Evolutionary conservation across 2,113 vertebrate species (phyloP), one percentile per base, ranked within the genome.

Genomic region (Tretioscincus oriximinensis): DNA sequence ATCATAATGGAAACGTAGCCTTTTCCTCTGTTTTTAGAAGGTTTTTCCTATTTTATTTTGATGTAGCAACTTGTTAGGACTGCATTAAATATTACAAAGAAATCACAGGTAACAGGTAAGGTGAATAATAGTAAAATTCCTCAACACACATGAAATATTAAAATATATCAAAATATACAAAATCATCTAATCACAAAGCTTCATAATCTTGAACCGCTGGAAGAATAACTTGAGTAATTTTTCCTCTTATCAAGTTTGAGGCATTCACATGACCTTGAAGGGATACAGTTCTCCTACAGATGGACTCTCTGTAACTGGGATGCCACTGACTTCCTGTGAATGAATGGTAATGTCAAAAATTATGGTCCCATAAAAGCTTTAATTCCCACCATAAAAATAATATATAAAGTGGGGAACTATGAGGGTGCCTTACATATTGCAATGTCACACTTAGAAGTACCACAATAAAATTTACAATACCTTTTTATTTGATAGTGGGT

Each of bases 331-430:
- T 90, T 93, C 90, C 86, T 73, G 64, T 80, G 90, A 92, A 93
- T 90, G 80, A 87, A 90, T 80, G 83, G 90, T 94, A 94, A 94
- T 93, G 86, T 93, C 92, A 95, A 92, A 93, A 96, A 94, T 96
- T 95, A 94, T 72, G 90, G 90, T 93, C 91, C 91, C 92, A 89
- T 95, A 95, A 95, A 95, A 84, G 76, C 81, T 89, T 94, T 94
- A 95, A 95, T 94, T 95, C 90, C 91, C 83, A 77, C 87, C 88
- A 93, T 95, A 95, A 96, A 95, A 94, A 93, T 94, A 94, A 95
- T 95, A 94, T 94, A 95, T 96, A 94, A 94, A 94, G 93, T 93
- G 87, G 90, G 87, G 93, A 93, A 93, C 89, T 91, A 81, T 91
- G 88, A 93, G 90, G 90, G 84, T 91, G 84, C 90, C 90, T 96